These are phyloP conservation scores for Pipistrellus kuhlii DNA, from an alignment of 2,797 vertebrate genomes.

Conservation along the genomic window DNA sequence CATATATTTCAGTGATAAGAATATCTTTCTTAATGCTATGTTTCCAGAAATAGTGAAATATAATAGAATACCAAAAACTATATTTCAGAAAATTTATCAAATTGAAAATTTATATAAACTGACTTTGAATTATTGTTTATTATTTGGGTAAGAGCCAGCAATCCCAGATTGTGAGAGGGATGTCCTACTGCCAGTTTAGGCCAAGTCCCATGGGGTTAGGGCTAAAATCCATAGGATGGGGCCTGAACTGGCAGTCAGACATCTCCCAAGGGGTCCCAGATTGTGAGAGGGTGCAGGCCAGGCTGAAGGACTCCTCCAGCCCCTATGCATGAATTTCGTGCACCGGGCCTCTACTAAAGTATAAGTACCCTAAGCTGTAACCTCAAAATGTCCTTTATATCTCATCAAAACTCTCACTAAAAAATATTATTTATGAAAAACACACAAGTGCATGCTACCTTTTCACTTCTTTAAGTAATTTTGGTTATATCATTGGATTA, in stretches of 20 bases:
- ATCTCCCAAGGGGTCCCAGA: too few species aligned
- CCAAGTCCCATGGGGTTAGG: too few species aligned
- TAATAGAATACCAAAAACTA: background rate
- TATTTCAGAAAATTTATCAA: background rate
- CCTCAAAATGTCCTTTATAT: background rate
- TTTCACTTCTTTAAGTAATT: background rate
- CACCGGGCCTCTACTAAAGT: too few species aligned
- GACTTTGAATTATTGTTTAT: background rate
- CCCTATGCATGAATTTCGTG: too few species aligned
- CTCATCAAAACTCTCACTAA: background rate
- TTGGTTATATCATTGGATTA: background rate
- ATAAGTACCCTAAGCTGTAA: background rate
- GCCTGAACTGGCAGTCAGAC: too few species aligned
- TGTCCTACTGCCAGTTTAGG: too few species aligned
- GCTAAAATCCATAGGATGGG: too few species aligned
- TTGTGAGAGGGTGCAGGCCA: too few species aligned
- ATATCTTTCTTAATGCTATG: background rate
- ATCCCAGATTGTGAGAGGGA: too few species aligned
- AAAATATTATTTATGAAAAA: background rate
- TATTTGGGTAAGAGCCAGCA: background rate
- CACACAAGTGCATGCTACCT: rapidly evolving
- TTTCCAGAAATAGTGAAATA: background rate
- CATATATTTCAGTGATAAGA: background rate
- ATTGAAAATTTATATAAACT: background rate
- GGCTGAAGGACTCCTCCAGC: too few species aligned